These are phyloP conservation scores for Drymodes brunneopygia DNA, from an alignment of 2,113 vertebrate genomes.

Conservation along the genomic window DNA sequence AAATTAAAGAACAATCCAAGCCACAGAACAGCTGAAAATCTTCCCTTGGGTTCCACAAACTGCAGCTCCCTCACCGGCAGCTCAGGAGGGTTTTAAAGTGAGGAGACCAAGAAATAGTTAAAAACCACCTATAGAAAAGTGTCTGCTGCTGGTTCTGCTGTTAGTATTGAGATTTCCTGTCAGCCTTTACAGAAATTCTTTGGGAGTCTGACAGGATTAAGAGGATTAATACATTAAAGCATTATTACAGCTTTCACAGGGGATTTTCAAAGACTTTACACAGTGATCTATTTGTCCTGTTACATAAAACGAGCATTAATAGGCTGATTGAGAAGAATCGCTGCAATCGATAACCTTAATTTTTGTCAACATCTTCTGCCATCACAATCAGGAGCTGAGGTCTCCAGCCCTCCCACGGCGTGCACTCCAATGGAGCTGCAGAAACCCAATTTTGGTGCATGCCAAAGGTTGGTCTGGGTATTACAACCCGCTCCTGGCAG, in stretches of 20 bases:
- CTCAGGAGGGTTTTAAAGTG: not conserved
- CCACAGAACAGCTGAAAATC: not conserved
- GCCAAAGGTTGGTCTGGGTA: not conserved
- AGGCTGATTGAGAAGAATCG: slow-evolving; percentile 51
- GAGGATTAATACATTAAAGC: slow-evolving; percentile 77
- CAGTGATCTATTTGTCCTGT: slow-evolving; percentile 76
- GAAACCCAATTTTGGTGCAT: not conserved
- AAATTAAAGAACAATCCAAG: not conserved
- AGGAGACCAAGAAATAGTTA: not conserved
- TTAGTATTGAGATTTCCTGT: slow-evolving; percentile 48
- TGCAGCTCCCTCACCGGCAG: not conserved
- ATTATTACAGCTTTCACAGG: slow-evolving; percentile 71
- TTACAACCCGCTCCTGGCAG: not conserved
- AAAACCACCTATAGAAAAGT: not conserved
- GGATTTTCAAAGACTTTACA: slow-evolving; percentile 77
- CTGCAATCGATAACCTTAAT: slow-evolving; percentile 69
- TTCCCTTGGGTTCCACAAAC: not conserved
- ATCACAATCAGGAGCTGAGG: not conserved
- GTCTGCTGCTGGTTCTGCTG: not conserved
- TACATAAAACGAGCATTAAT: slow-evolving; percentile 71
- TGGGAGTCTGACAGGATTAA: slow-evolving; percentile 76
- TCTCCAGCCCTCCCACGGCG: not conserved
- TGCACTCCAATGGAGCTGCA: not conserved
- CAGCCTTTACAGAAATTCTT: slow-evolving; percentile 67
- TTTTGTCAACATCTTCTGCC: slow-evolving; percentile 61